Conservation (phyloP, 2,888 invertebrate genomes). For the Neocrepidodera transversa region DNA sequence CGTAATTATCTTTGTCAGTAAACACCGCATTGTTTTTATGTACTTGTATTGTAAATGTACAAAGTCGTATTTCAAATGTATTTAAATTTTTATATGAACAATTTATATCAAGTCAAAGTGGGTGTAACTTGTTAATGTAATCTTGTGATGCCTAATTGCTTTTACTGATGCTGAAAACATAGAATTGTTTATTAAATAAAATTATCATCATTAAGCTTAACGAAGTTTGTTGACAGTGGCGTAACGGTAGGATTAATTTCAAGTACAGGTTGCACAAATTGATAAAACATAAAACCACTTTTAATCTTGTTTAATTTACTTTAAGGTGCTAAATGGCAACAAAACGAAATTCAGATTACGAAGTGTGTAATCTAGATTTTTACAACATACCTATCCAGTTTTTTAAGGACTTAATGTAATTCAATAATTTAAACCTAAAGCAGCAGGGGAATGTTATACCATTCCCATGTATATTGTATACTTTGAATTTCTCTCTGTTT, state of each 20-base stretch:
- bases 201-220: conserved; percentile 12
- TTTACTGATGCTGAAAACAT: conserved; percentile 16
- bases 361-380: no score
- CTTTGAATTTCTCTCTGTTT: no score
- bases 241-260: not conserved
- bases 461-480: no score
- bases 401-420: no score
- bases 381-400: no score
- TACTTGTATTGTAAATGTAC: not conserved
- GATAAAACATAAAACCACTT: no score
- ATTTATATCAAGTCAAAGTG: conserved; percentile 6
- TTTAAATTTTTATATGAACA: conserved; percentile 1
- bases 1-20: not conserved
- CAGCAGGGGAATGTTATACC: no score
- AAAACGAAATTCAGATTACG: no score
- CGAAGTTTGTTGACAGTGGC: not conserved
- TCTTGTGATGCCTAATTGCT: conserved; percentile 5
- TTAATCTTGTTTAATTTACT: no score
- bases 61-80: not conserved
- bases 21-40: not conserved
- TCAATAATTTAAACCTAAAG: no score
- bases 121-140: conserved; percentile 14
- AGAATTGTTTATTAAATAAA: conserved; percentile 25
- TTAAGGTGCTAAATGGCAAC: no score
- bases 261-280: no score